Evolutionary conservation across 2,113 vertebrate genomes (phyloP).

Genomic region (Oreochromis spilurus): DNA sequence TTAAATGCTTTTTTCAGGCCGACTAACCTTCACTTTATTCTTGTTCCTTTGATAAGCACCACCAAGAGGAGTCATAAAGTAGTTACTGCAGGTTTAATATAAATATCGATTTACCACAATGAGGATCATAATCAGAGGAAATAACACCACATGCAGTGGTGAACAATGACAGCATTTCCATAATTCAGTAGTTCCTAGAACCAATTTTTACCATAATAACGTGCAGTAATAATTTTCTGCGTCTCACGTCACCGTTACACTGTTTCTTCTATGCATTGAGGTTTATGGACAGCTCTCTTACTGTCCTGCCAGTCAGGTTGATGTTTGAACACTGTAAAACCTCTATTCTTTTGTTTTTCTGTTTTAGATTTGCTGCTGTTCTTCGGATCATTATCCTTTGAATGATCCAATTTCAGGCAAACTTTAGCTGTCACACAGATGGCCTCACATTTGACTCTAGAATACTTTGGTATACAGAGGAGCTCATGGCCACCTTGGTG

Average conservation of each 20-base stretch:
- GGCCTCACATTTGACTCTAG: neutral
- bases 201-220: neutral
- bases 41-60: neutral
- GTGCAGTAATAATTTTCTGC: neutral
- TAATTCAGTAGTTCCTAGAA: neutral
- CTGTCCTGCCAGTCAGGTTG: neutral
- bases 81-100: neutral
- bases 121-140: neutral
- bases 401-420: neutral
- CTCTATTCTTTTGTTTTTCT: neutral
- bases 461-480: neutral
- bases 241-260: neutral
- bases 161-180: neutral
- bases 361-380: neutral
- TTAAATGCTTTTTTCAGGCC: neutral
- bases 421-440: neutral
- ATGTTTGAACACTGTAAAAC: neutral
- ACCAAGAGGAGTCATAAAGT: neutral
- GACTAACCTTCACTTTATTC: neutral
- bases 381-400: neutral
- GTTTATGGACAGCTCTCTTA: neutral
- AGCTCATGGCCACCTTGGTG: accelerated
- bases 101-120: neutral
- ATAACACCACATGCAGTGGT: neutral
- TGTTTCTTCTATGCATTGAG: neutral